phyloP scores from a whole-genome alignment of 2,797 vertebrate genomes.

The Cynopterus sphinx region DNA sequence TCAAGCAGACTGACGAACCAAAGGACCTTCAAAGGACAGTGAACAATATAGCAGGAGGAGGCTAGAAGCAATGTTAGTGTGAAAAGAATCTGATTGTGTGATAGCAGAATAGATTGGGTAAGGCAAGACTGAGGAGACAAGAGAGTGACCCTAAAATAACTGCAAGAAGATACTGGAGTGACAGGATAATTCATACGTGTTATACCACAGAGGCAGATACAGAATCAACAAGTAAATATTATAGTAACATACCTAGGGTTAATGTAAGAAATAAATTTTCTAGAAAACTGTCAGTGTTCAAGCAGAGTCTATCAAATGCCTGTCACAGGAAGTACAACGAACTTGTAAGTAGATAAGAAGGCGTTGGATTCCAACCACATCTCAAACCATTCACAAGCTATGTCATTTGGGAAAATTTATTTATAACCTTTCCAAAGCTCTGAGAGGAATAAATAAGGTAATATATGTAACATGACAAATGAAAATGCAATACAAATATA shows the following conservation, averaged over 20 bases:
- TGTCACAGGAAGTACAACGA: conserved; percentile 15
- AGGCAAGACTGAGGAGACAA: not conserved
- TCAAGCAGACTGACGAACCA: conserved; percentile 38
- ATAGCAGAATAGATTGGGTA: not conserved
- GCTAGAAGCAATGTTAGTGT: not conserved
- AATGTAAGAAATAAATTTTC: conserved; percentile 35
- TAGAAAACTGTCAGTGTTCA: conserved; percentile 2
- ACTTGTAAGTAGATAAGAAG: not conserved
- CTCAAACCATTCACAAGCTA: not conserved
- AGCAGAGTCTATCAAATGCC: not conserved
- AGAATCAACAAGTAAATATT: conserved; percentile 9
- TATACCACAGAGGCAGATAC: not conserved
- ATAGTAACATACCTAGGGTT: not conserved
- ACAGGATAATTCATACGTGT: not conserved
- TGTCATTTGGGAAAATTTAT: not conserved
- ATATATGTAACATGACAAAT: not conserved
- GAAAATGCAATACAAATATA: conserved; percentile 10
- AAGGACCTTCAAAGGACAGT: not conserved
- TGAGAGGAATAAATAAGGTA: conserved; percentile 6
- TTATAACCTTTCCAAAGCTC: conserved; percentile 28
- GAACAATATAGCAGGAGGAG: not conserved
- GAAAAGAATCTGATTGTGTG: not conserved
- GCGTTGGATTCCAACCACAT: not conserved
- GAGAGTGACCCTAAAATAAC: not conserved
- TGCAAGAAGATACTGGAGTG: not conserved